Evolutionary conservation across 1,140 invertebrate genomes (phyloP).

Genomic region (Scaptomyza montana): DNA sequence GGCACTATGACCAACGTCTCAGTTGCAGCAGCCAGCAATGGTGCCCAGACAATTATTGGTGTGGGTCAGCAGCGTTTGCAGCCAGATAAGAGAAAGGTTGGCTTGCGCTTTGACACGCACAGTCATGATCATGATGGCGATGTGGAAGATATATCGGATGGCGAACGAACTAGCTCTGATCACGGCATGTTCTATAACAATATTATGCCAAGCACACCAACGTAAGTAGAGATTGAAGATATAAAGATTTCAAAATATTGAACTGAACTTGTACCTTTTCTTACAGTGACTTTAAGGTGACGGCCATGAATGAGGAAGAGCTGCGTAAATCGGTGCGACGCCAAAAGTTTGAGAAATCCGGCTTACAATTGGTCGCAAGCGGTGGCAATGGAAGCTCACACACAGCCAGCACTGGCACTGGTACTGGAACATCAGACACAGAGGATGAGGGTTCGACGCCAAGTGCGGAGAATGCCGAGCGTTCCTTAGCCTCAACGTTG

Average conservation of each 20-base stretch:
- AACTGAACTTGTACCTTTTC: constrained; percentile 66
- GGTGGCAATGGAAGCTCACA: constrained; percentile 83
- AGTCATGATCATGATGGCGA: constrained; percentile 93
- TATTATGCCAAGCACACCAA: constrained; percentile 77
- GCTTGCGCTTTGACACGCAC: constrained; percentile 77
- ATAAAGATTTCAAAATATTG: background rate
- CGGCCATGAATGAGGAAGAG: constrained; percentile 93
- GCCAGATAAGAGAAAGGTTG: constrained; percentile 73
- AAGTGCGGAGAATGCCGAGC: constrained; percentile 89
- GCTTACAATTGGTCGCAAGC: constrained; percentile 81
- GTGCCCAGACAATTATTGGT: constrained; percentile 39
- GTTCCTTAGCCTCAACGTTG: constrained; percentile 83
- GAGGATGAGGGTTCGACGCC: constrained; percentile 92
- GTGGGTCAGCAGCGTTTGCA: constrained; percentile 51
- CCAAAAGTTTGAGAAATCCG: constrained; percentile 86
- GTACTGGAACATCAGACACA: constrained; percentile 90
- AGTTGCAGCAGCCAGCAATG: constrained; percentile 79
- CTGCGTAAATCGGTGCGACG: constrained; percentile 90
- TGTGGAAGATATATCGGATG: constrained; percentile 93
- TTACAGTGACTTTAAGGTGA: constrained; percentile 91
- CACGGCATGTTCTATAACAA: constrained; percentile 84
- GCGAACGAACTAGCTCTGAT: constrained; percentile 90
- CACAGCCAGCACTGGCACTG: constrained; percentile 86
- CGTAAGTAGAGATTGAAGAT: constrained; percentile 52
- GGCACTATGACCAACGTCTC: constrained; percentile 77